Conservation (phyloP, 2,888 invertebrate genomes). For the Pollenia labialis region DNA sequence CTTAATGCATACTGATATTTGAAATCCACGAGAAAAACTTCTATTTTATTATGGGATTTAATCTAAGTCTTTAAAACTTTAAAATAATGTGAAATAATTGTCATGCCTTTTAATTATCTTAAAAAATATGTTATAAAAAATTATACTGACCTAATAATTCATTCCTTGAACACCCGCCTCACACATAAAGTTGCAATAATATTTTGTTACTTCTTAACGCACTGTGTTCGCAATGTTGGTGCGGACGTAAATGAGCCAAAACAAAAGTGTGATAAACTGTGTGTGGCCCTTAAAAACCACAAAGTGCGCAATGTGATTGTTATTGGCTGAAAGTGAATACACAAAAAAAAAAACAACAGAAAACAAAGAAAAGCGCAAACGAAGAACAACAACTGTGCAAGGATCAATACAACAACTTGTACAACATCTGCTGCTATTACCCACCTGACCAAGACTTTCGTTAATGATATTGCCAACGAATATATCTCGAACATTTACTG, state of each 20-base stretch:
- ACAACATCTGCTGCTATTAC: conserved; percentile 24
- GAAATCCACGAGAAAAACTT: no score
- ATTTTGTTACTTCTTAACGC: conserved; percentile 1
- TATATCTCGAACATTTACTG: no score
- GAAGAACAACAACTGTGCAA: conserved; percentile 53
- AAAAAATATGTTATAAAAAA: no score
- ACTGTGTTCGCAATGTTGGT: background rate
- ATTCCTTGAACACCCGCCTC: background rate
- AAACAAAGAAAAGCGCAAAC: background rate
- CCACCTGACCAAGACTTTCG: no score
- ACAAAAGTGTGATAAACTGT: conserved; percentile 47
- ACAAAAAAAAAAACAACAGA: background rate
- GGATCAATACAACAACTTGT: conserved; percentile 49
- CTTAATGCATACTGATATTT: no score
- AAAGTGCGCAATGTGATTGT: conserved; percentile 55
- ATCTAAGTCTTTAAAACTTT: no score
- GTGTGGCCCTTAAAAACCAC: conserved; percentile 61
- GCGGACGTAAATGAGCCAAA: conserved; percentile 4
- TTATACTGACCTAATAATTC: background rate
- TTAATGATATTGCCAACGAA: no score
- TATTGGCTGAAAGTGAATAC: conserved; percentile 36
- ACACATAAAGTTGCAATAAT: background rate
- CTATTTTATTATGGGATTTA: no score
- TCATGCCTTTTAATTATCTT: no score
- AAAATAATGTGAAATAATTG: no score